Percentiles rank a stretch among this genome's conserved stretches.
These are phyloP conservation scores for Brachionus calyciflorus DNA, from an alignment of 1,140 invertebrate species.

Conservation along the genomic window DNA sequence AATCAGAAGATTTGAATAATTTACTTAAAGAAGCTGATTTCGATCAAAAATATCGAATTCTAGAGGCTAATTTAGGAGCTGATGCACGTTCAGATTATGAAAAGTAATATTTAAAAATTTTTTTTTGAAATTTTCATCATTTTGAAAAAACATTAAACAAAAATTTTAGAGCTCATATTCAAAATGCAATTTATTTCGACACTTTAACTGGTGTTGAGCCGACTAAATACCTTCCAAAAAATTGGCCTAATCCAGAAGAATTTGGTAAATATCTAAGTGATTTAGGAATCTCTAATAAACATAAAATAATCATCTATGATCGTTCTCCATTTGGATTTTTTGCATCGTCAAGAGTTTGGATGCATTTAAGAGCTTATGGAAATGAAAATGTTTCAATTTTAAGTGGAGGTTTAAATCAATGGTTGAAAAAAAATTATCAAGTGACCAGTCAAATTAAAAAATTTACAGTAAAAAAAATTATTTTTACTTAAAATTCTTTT, in stretches of 20 bases:
- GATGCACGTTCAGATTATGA: background rate
- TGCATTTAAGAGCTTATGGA: slow-evolving; percentile 51
- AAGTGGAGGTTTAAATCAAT: slow-evolving; percentile 50
- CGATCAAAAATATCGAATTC: slow-evolving; percentile 15
- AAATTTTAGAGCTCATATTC: slow-evolving; percentile 2
- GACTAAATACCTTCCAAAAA: slow-evolving; percentile 48
- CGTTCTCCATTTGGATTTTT: slow-evolving; percentile 48
- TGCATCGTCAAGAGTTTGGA: slow-evolving; percentile 49
- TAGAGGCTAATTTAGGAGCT: slow-evolving; percentile 25
- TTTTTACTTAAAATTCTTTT: background rate
- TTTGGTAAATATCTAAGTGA: slow-evolving; percentile 48
- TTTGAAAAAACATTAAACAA: too few species aligned
- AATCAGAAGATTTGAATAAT: background rate
- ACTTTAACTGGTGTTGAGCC: background rate
- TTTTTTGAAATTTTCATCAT: too few species aligned
- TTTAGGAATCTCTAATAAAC: slow-evolving; percentile 49
- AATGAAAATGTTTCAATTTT: slow-evolving; percentile 50
- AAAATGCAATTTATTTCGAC: slow-evolving; percentile 16
- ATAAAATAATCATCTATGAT: slow-evolving; percentile 51
- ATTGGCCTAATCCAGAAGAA: slow-evolving; percentile 48
- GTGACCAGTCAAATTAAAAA: background rate
- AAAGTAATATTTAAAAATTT: too few species aligned
- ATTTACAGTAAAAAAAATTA: background rate
- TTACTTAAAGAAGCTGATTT: background rate
- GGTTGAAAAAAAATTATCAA: slow-evolving; percentile 45